Percentiles rank a stretch among this genome's conserved stretches.
phyloP scores from a whole-genome alignment of 2,113 vertebrate species.

The Lamprologus ornatipinnis region DNA sequence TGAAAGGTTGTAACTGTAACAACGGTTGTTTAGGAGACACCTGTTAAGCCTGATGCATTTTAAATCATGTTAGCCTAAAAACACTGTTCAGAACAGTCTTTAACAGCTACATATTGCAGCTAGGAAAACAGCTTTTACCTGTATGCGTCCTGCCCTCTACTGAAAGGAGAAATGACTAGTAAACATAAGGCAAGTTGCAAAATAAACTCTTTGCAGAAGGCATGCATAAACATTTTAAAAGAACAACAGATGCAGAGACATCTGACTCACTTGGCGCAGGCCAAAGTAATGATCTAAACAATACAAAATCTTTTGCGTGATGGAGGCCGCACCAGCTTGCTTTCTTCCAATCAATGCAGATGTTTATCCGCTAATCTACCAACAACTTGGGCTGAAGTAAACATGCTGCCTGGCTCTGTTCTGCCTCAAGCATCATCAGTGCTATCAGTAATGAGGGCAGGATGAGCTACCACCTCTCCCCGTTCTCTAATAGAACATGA shows the following conservation, averaged over 20 bases:
- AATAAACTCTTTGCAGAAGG: not conserved
- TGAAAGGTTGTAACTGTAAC: not conserved
- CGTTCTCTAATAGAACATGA: slow-evolving; percentile 35
- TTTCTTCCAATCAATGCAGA: not conserved
- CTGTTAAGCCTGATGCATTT: not conserved
- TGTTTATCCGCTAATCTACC: slow-evolving; percentile 15
- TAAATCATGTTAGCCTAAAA: not conserved
- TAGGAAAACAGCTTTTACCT: not conserved
- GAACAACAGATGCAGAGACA: slow-evolving; percentile 33
- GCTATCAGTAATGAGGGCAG: slow-evolving; percentile 10
- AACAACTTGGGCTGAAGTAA: slow-evolving; percentile 2
- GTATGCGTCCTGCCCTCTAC: not conserved
- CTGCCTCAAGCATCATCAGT: slow-evolving; percentile 15
- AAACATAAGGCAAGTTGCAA: not conserved
- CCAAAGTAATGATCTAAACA: slow-evolving; percentile 33
- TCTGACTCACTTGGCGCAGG: slow-evolving; percentile 4
- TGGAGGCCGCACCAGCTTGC: not conserved
- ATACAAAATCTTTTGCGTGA: slow-evolving; percentile 20
- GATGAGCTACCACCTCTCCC: not conserved
- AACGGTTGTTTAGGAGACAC: not conserved
- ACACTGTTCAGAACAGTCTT: not conserved
- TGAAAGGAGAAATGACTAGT: not conserved
- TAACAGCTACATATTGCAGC: not conserved
- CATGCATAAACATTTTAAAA: not conserved
- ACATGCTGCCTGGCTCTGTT: not conserved